These are phyloP conservation scores for Trichomycterus rosablanca DNA, from an alignment of 2,113 vertebrate genomes.

Conservation along the genomic window DNA sequence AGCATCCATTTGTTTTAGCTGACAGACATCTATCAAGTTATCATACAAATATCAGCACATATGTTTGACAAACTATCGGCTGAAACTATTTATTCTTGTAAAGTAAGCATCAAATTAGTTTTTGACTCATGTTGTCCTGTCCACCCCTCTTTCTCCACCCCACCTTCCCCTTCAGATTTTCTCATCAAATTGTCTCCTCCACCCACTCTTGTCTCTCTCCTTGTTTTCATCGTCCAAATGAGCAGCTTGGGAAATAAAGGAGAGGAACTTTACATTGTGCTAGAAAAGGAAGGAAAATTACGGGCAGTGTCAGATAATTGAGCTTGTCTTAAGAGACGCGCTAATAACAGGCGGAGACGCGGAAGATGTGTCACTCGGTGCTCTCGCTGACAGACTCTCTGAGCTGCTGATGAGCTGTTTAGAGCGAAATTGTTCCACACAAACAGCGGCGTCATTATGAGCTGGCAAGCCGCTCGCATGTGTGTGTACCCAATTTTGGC, in stretches of 20 bases:
- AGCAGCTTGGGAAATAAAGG: slow-evolving; percentile 72
- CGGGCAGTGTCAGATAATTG: slow-evolving; percentile 81
- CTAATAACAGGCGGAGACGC: slow-evolving; percentile 77
- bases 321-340: slow-evolving; percentile 80
- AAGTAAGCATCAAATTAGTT: slow-evolving; percentile 50
- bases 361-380: slow-evolving; percentile 75
- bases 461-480: slow-evolving; percentile 71
- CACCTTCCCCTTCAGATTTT: slow-evolving; percentile 41
- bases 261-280: slow-evolving; percentile 79
- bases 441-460: slow-evolving; percentile 76
- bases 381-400: slow-evolving; percentile 76
- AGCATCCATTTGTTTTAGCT: slow-evolving; percentile 36
- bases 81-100: slow-evolving; percentile 45
- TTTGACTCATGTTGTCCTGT: slow-evolving; percentile 47
- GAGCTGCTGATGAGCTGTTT: slow-evolving; percentile 78
- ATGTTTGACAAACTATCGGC: slow-evolving; percentile 43
- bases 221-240: slow-evolving; percentile 66
- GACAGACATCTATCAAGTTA: slow-evolving; percentile 42
- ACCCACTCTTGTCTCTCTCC: slow-evolving; percentile 72
- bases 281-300: slow-evolving; percentile 78
- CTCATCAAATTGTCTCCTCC: slow-evolving; percentile 62
- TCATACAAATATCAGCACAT: slow-evolving; percentile 41
- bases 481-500: slow-evolving; percentile 75
- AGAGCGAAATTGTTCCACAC: slow-evolving; percentile 77
- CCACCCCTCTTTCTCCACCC: slow-evolving; percentile 20